Evolutionary conservation across 2,888 invertebrate genomes (phyloP).

Genomic region (Exocentrus adspersus): DNA sequence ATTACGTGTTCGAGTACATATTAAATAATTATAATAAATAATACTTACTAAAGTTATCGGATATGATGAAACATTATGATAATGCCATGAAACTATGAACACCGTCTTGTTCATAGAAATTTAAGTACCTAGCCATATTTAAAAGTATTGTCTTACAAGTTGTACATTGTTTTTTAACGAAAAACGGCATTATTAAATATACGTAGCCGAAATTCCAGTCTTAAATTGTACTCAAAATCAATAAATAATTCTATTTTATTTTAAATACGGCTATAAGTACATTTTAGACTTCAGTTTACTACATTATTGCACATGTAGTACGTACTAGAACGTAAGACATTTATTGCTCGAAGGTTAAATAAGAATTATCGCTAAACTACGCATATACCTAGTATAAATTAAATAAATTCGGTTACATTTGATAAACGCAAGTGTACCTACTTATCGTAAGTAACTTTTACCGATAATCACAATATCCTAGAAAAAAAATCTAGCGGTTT

Average conservation of each 20-base stretch:
- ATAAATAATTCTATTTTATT: too few relatives aligned
- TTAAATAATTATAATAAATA: not conserved
- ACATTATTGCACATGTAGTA: not conserved
- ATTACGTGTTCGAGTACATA: not conserved
- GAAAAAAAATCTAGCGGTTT: slow-evolving; percentile 29
- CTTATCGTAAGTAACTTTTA: slow-evolving; percentile 18
- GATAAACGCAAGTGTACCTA: slow-evolving; percentile 14
- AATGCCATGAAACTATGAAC: not conserved
- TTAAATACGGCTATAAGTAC: not conserved
- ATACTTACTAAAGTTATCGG: not conserved
- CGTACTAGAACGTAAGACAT: not conserved
- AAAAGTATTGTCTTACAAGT: too few relatives aligned
- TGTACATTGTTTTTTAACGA: too few relatives aligned
- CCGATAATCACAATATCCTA: slow-evolving; percentile 24
- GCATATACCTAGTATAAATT: slow-evolving; percentile 12
- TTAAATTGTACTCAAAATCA: too few relatives aligned
- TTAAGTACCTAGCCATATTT: slow-evolving; percentile 32
- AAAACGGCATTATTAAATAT: too few relatives aligned
- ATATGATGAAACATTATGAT: not conserved
- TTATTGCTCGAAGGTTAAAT: slow-evolving; percentile 4
- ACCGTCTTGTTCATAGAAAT: not conserved
- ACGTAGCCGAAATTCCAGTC: too few relatives aligned
- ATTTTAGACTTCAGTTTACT: not conserved
- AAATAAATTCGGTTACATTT: slow-evolving; percentile 26
- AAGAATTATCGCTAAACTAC: not conserved